Evolutionary conservation across 2,113 vertebrate species (phyloP).

Genomic region (Syngnathoides biaculeatus): DNA sequence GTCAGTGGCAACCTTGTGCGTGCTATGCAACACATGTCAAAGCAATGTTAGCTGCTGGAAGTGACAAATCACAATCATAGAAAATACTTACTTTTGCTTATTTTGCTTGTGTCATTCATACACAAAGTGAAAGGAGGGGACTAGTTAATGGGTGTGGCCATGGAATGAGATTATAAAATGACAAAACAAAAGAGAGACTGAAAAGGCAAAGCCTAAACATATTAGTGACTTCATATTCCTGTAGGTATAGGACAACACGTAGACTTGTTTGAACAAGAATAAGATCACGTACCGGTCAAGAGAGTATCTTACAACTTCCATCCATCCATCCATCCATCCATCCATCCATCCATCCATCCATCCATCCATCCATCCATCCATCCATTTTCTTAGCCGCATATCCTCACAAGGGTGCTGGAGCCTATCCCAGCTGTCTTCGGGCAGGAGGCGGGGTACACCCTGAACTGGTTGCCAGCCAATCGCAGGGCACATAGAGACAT

Average conservation of each 20-base stretch:
- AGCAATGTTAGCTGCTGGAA: not conserved
- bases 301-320: conserved; percentile 11
- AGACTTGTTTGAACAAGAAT: conserved; percentile 12
- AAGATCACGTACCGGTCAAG: conserved; percentile 17
- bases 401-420: too few species aligned
- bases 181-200: not conserved
- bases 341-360: too few species aligned
- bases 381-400: too few species aligned
- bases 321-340: too few species aligned
- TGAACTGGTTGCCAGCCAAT: too few species aligned
- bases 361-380: too few species aligned
- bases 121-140: not conserved
- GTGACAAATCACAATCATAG: not conserved
- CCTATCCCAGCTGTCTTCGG: too few species aligned
- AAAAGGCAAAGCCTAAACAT: not conserved
- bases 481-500: too few species aligned
- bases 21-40: not conserved
- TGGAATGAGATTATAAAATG: conserved; percentile 1
- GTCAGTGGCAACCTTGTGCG: conserved; percentile 6
- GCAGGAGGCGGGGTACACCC: too few species aligned
- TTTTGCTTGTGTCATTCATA: not conserved
- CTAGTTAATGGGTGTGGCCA: not conserved
- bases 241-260: conserved; percentile 38
- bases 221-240: conserved; percentile 19
- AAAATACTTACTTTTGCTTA: not conserved